Base-by-base conservation (phyloP, 2,797 vertebrate genomes). In the Brachymystax lenok region DNA sequence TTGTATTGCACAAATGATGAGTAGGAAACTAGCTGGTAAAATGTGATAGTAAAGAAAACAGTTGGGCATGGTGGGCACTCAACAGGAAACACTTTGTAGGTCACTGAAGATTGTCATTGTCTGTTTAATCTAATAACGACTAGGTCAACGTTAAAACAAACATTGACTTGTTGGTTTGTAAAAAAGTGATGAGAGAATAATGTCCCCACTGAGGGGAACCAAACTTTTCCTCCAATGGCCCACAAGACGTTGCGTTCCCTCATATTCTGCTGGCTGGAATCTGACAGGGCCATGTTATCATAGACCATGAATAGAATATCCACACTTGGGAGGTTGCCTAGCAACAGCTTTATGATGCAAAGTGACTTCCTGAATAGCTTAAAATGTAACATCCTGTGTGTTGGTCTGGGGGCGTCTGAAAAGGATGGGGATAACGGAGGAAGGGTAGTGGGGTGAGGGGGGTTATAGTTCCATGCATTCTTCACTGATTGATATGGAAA, bases 311-410 rank as follows among this genome's bases (percentile, higher is more conserved):
- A 89, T 87, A 84, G 87, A 91, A 91, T 88, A 85, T 78, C 79
- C 85, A 77, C 87, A 68, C 80, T 74, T 28, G 17, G 75, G 82
- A 85, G 74, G 92, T 92, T 90, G 92, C 92, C 83, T 85, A 86
- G 93, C 90, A 90, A 91, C 93, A 93, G 90, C 92, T 92, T 94
- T 94, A 90, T 95, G 89, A 95, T 93, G 93, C 92, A 92, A 93
- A 95, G 92, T 88, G 86, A 92, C 88, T 92, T 92, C 80, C 86
- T 93, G 89, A 92, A 90, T 91, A 75, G 90, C 79, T 68, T 80
- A 73, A 90, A 92, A 90, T 89, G 91, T 92, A 89, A 91, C 89
- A 91, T 92, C 85, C 89, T 89, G 91, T 79, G 86, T 81, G 85
- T 87, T 80, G 78, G 82, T 90, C 82, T 69, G 82, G 75, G 86